These are phyloP conservation scores for Meteorus colon DNA, from an alignment of 2,888 invertebrate genomes.

Conservation along the genomic window DNA sequence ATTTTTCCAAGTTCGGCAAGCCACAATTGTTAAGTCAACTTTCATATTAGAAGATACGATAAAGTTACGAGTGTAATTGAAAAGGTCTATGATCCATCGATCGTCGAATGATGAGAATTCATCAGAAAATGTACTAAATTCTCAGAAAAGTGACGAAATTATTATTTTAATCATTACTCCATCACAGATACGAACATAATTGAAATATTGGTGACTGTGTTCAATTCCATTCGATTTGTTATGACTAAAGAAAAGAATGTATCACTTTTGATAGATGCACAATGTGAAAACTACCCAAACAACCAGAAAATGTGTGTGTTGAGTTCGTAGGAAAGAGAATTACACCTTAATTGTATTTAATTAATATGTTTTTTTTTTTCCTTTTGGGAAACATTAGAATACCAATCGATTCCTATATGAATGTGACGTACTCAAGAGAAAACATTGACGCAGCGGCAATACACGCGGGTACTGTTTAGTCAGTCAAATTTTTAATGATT, in stretches of 20 bases:
- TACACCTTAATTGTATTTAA: slow-evolving; percentile 7
- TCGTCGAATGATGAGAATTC: not conserved
- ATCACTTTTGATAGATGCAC: slow-evolving; percentile 15
- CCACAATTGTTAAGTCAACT: not conserved
- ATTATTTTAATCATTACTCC: slow-evolving; percentile 3
- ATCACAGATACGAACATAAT: not conserved
- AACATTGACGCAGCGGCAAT: slow-evolving; percentile 63
- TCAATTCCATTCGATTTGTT: not conserved
- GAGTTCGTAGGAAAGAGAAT: not conserved
- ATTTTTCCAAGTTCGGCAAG: slow-evolving; percentile 60
- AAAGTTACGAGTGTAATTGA: not conserved
- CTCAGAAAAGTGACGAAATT: not conserved
- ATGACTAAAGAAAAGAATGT: not conserved
- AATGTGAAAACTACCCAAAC: not conserved
- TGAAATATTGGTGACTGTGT: not conserved
- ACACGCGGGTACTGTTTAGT: slow-evolving; percentile 67
- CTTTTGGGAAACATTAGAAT: not conserved
- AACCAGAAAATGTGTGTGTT: slow-evolving; percentile 1
- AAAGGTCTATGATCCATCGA: slow-evolving; percentile 7
- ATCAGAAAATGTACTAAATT: slow-evolving; percentile 15
- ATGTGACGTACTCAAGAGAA: slow-evolving; percentile 39
- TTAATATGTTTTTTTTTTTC: not conserved
- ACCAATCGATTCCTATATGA: slow-evolving; percentile 1
- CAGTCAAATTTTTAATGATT: slow-evolving; percentile 65
- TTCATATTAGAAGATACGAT: not conserved